phyloP scores from a whole-genome alignment of 2,113 vertebrate genomes.

The Zonotrichia leucophrys region DNA sequence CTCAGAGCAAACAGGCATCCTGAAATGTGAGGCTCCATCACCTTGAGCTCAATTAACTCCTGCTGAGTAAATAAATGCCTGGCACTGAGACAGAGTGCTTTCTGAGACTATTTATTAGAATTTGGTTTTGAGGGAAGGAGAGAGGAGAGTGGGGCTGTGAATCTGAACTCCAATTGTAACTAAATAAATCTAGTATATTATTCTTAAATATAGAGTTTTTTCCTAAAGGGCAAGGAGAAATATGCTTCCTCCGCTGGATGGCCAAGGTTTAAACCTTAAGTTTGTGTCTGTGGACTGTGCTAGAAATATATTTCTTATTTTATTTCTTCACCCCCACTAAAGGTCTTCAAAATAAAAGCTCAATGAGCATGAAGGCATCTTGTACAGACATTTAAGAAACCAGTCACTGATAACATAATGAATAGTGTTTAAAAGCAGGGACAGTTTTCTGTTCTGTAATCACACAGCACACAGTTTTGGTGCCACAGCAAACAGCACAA shows the following conservation, averaged over 20 bases:
- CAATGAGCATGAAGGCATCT: background rate
- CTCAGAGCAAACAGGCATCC: background rate
- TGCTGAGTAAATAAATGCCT: background rate
- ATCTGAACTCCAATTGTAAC: background rate
- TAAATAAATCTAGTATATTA: conserved; percentile 6
- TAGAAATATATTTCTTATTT: background rate
- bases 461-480: background rate
- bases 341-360: background rate
- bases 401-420: background rate
- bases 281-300: background rate
- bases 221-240: background rate
- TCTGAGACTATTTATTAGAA: conserved; percentile 10
- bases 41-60: background rate
- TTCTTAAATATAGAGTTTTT: conserved; percentile 13
- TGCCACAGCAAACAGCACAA: background rate
- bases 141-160: background rate
- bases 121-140: background rate
- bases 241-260: background rate
- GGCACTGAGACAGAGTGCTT: background rate
- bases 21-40: background rate
- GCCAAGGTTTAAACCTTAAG: background rate
- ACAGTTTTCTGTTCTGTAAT: background rate
- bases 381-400: background rate
- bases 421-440: background rate
- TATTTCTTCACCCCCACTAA: background rate